phyloP scores from a whole-genome alignment of 1,140 invertebrate species.

The Ceratosolen fusciceps region DNA sequence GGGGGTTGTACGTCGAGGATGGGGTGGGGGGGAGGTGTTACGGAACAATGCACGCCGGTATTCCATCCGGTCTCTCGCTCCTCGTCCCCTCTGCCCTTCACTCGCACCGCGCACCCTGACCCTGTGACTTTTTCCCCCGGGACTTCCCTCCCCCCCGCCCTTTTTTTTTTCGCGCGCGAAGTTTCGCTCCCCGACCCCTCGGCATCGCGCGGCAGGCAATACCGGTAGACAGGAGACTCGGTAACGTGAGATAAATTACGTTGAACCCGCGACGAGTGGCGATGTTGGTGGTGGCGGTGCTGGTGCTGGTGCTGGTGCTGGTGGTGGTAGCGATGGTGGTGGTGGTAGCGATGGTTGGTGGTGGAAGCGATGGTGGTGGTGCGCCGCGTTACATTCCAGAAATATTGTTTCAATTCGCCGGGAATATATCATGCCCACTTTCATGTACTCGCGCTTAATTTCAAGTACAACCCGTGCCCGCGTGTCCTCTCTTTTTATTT shows the following conservation, averaged over 20 bases:
- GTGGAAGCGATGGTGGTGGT: no score
- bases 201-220: not conserved
- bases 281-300: no score
- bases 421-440: slow-evolving; percentile 43
- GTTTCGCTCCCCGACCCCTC: not conserved
- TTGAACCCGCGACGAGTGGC: slow-evolving; percentile 21
- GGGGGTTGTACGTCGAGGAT: not conserved
- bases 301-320: no score
- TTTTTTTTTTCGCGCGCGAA: slow-evolving; percentile 38
- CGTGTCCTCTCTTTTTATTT: not conserved
- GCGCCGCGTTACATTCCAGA: slow-evolving; percentile 37
- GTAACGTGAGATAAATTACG: slow-evolving; percentile 45
- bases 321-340: no score
- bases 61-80: slow-evolving; percentile 33
- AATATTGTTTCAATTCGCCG: slow-evolving; percentile 49
- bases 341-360: no score
- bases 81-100: not conserved
- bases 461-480: not conserved
- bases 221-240: not conserved
- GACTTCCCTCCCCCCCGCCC: not conserved
- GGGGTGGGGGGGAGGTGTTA: not conserved
- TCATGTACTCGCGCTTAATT: slow-evolving; percentile 46
- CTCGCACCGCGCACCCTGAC: not conserved
- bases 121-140: slow-evolving; percentile 29
- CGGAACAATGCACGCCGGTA: slow-evolving; percentile 39